Evolutionary conservation across 2,113 vertebrate genomes (phyloP), one percentile per base, ranked within the genome.

Genomic region (Corvus moneduloides): DNA sequence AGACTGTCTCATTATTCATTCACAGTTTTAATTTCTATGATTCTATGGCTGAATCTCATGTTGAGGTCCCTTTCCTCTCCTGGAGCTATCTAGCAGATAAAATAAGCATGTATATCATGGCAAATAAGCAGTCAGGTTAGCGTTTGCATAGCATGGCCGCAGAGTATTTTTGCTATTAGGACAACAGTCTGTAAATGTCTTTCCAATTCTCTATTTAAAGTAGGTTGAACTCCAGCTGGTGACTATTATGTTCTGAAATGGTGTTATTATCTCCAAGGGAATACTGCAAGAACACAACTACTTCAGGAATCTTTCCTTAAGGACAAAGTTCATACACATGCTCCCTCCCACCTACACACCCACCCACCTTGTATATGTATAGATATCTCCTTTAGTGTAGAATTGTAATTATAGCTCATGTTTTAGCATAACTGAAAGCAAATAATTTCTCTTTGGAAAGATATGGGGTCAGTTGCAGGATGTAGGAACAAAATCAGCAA

Each of bases 291-390:
- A 94, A 64, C 81, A 61, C 61, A 84, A 33, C 62, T 76, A 59
- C 80, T 92, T 95, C 77, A 87, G 73, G 58, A 96, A 78, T 84
- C 27, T 87, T 93, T 90, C 64, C 30, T 67, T 69, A 79, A 84
- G 66, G 61, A 71, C 61, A 63, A 88, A 81, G 87, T 89, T 90
- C 76, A 46, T 77, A 66, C 16, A 39, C 51, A 41, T 5, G 20
- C 43, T 44, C 17, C 8, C 58, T 18, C 27, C 12, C 71, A 54
- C 61, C 59, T 26, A 73, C 61, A 27, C 43, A 49, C 16, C 33
- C 64, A 54, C 43, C 17, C 28, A 54, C 35, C 24, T 74, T 79
- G 30, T 87, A n/a, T 68, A 68, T 18, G 41, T 89, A 89, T 74
- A 64, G 23, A 39, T 75, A 89, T 24, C 21, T 75, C 33, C 28